Evolutionary conservation across 2,888 invertebrate genomes (phyloP), one percentile per base, ranked within the genome.

Genomic region (Eulithis prunata): DNA sequence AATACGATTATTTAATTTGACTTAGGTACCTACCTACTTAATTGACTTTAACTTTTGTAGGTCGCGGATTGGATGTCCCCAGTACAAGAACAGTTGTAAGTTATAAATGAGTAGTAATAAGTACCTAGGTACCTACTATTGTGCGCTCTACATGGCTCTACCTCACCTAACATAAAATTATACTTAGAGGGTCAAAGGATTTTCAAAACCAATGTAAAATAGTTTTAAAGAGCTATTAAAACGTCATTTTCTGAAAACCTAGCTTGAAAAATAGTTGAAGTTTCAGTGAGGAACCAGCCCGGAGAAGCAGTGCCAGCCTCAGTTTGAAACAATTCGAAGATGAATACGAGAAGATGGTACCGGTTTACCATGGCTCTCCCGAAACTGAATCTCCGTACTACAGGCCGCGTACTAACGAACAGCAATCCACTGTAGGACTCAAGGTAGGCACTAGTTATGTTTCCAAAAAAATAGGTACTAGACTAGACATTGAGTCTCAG

Each of bases 1-100:
- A 41, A 41, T 41, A 21, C 21, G 21, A 21, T 1, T 21, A 41
- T 41, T 41, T 41, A 41, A 41, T 41, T 41, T 41, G 1, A 21
- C 21, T 21, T 21, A 21, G 21, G 21, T 21, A 21, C 21, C 21
- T 21, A 21, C 21, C 21, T 21, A 41, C 8, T 2, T 41, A 41
- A 32, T 32, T 32, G 32, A 79, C 68, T 76, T 43, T 62, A 61
- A 13, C 72, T 77, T 77, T 71, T 66, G 60, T 71, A 90, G 89
- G 76, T 82, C 11, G 80, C 86, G 3, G 89, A 90, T 71, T 90
- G 90, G 90, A 83, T 90, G 85, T 59, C 76, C 0, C 91, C 89
- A 8, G 71, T 91, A 21, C 83, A 86, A 75, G 81, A 85, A 64
- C 81, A 88, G 71, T 73, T 84, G 89, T 90, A 78, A 89, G 90